Conservation (phyloP, 2,888 invertebrate genomes). For the Merodon equestris region DNA sequence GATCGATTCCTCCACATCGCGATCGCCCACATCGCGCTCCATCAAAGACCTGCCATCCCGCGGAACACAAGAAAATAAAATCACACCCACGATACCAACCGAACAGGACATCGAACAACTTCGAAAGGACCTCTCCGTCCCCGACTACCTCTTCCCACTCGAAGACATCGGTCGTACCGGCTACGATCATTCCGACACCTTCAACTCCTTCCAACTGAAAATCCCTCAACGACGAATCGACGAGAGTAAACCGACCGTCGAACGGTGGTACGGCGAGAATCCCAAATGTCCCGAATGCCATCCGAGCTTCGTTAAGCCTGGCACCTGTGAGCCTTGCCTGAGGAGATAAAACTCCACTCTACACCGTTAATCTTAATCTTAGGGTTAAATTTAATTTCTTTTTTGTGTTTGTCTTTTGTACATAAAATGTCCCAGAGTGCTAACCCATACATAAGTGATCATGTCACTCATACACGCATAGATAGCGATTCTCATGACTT, state of each 20-base stretch:
- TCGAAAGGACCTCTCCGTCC: constrained; percentile 82
- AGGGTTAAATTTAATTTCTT: constrained; percentile 31
- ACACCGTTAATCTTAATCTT: not conserved
- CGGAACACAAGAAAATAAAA: constrained; percentile 46
- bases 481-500: constrained; percentile 42
- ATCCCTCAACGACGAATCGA: constrained; percentile 79
- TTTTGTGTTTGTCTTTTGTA: constrained; percentile 18
- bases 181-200: constrained; percentile 80
- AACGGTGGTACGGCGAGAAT: constrained; percentile 81
- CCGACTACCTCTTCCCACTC: constrained; percentile 82
- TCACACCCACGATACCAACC: constrained; percentile 48
- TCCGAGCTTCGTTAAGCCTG: constrained; percentile 82
- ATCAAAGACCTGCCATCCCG: constrained; percentile 71
- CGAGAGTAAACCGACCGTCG: constrained; percentile 66
- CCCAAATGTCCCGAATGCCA: constrained; percentile 83
- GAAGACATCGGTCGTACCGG: constrained; percentile 82
- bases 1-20: constrained; percentile 61
- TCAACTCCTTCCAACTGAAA: constrained; percentile 82
- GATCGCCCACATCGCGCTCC: constrained; percentile 74
- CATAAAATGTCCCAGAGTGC: constrained; percentile 48
- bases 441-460: constrained; percentile 22
- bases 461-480: constrained; percentile 9
- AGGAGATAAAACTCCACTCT: constrained; percentile 76
- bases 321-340: constrained; percentile 84
- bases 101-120: constrained; percentile 79